Evolutionary conservation across 2,888 invertebrate genomes (phyloP), one percentile per base, ranked within the genome.

Genomic region (Liodrosophila aerea): DNA sequence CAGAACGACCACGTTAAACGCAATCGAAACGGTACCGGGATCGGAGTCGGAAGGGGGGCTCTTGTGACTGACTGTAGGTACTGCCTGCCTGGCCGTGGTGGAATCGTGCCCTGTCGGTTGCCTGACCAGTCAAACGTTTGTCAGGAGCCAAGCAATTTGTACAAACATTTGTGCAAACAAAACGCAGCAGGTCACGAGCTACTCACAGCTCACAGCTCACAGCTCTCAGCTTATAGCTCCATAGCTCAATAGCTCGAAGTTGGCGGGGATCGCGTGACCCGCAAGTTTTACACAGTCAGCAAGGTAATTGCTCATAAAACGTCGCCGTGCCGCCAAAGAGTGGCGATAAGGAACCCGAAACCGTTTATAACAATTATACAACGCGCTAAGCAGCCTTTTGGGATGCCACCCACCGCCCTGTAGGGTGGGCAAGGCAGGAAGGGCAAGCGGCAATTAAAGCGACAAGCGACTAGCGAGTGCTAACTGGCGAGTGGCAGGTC

Each of bases 281-380:
- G 59, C 74, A 51, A 72, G 70, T 73, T 87, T 81, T 77, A 73
- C 77, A 64, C 74, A 83, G 82, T 80, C 77, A 73, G 66, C 63
- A 83, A 75, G 76, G 63, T 87, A 88, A 88, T 85, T 88, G 87
- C 70, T 67, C 72, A 70, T 87, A 82, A 85, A 70, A 63, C 64
- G 59, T 57, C 31, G 56, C 70, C 58, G 50, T 56, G 51, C 39
- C 43, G 44, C 37, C 37, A 44, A 39, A 56, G 43, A 43, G 37
- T 49, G 47, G 52, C 69, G 69, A 63, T 73, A 73, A 73, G 56
- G 53, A 52, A 51, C 51, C 61, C 41, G 60, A 73, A 40, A 47
- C 44, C 61, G 72, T 83, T 77, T 78, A 83, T 71, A 80, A 61
- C 76, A 83, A 77, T 75, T 76, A 86, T 49, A 65, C 45, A 15